Conservation (phyloP, 1,140 invertebrate genomes). For the Zaprionus davidi region DNA sequence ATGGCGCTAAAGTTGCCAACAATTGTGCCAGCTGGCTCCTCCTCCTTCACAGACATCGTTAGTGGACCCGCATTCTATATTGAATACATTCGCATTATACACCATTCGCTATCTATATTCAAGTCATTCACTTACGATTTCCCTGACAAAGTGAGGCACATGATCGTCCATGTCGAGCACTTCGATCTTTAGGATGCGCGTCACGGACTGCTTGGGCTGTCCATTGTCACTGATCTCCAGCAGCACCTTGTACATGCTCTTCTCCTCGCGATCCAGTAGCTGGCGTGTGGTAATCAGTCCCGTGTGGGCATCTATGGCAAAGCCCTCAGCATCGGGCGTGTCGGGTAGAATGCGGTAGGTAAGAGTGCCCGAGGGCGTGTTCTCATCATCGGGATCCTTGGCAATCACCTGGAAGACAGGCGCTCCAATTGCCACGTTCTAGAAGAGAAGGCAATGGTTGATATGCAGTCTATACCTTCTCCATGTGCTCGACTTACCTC, state of each 20-base stretch:
- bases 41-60: slow-evolving; percentile 88
- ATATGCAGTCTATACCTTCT: not conserved
- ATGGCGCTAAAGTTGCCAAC: slow-evolving; percentile 89
- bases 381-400: slow-evolving; percentile 91
- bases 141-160: slow-evolving; percentile 89
- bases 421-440: slow-evolving; percentile 90
- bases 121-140: slow-evolving; percentile 85
- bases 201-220: slow-evolving; percentile 90
- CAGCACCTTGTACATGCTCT: slow-evolving; percentile 90
- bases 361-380: slow-evolving; percentile 89
- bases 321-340: slow-evolving; percentile 87
- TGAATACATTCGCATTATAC: not conserved
- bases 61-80: slow-evolving; percentile 88
- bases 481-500: slow-evolving; percentile 86
- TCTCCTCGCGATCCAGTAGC: slow-evolving; percentile 89
- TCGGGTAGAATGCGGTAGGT: slow-evolving; percentile 90
- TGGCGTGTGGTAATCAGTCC: slow-evolving; percentile 90
- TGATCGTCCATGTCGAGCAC: slow-evolving; percentile 93
- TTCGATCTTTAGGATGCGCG: slow-evolving; percentile 88
- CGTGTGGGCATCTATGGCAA: slow-evolving; percentile 88
- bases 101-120: not conserved
- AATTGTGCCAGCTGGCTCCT: slow-evolving; percentile 87
- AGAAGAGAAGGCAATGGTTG: not conserved
- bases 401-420: slow-evolving; percentile 91
- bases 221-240: slow-evolving; percentile 91